Evolutionary conservation across 2,888 invertebrate species (phyloP).

Genomic region (Brachylomia viminalis): DNA sequence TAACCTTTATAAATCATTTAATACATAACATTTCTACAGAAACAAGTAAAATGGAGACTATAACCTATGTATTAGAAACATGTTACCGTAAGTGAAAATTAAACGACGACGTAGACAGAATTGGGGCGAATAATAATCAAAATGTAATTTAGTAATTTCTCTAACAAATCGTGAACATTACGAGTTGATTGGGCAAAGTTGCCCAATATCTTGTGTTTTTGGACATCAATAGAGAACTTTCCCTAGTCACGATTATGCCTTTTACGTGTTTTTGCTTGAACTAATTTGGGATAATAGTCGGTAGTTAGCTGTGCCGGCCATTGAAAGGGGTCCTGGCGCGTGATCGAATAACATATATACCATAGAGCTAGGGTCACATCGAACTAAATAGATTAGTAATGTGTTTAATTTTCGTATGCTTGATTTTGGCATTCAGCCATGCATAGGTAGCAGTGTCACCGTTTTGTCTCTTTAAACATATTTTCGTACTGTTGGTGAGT

Average conservation of each 20-base stretch:
- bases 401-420: not conserved
- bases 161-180: constrained; percentile 11
- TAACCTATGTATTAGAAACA: constrained; percentile 35
- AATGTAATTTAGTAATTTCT: constrained; percentile 31
- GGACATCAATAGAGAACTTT: constrained; percentile 49
- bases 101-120: constrained; percentile 23
- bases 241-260: constrained; percentile 65
- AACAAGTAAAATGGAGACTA: constrained; percentile 16
- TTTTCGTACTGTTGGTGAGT: not conserved
- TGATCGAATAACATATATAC: constrained; percentile 13
- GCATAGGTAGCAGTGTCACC: too few relatives aligned
- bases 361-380: constrained; percentile 20
- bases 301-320: constrained; percentile 63
- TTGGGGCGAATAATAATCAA: constrained; percentile 11
- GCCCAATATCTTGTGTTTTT: constrained; percentile 6
- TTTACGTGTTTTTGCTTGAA: constrained; percentile 56
- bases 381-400: not conserved
- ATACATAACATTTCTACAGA: constrained; percentile 5
- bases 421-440: not conserved
- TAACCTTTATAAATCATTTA: constrained; percentile 24
- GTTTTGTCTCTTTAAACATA: not conserved
- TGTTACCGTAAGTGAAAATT: constrained; percentile 25
- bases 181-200: constrained; percentile 21
- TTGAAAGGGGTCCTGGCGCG: constrained; percentile 53
- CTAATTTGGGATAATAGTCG: constrained; percentile 70